phyloP scores from a whole-genome alignment of 1,140 invertebrate genomes.

The Euschistus heros region DNA sequence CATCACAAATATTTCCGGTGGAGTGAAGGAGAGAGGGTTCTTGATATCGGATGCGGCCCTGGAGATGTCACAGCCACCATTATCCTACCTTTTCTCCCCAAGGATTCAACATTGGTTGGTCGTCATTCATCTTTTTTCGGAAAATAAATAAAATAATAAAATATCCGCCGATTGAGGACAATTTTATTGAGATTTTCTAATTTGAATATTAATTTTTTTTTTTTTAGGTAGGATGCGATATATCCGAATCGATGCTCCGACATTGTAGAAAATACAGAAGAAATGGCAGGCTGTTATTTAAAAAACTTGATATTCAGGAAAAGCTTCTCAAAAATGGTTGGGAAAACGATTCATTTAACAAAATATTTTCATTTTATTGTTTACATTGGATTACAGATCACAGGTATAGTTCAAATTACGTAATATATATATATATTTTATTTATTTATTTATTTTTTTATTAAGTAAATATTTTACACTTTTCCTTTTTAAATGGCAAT shows the following conservation, averaged over 20 bases:
- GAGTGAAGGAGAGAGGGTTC: not conserved
- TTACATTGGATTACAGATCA: slow-evolving; percentile 71
- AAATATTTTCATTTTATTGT: slow-evolving; percentile 69
- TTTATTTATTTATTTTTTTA: no score
- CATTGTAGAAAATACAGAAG: not conserved
- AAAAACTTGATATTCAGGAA: not conserved
- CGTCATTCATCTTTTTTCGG: not conserved
- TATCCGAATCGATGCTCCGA: not conserved
- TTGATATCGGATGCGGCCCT: not conserved
- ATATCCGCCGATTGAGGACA: not conserved
- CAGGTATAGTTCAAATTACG: slow-evolving; percentile 47
- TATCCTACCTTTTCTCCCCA: not conserved
- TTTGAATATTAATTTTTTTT: not conserved
- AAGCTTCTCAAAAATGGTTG: slow-evolving; percentile 32
- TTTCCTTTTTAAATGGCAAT: no score
- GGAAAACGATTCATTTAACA: slow-evolving; percentile 45
- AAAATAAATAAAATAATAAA: not conserved
- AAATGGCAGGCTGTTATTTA: not conserved
- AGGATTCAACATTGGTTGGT: not conserved
- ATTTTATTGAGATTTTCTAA: not conserved
- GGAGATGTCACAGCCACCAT: not conserved
- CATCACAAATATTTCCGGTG: not conserved
- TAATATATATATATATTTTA: no score
- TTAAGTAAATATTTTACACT: no score
- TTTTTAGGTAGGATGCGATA: not conserved